phyloP scores from a whole-genome alignment of 2,888 invertebrate genomes.

The Scaptomyza caliginosa region DNA sequence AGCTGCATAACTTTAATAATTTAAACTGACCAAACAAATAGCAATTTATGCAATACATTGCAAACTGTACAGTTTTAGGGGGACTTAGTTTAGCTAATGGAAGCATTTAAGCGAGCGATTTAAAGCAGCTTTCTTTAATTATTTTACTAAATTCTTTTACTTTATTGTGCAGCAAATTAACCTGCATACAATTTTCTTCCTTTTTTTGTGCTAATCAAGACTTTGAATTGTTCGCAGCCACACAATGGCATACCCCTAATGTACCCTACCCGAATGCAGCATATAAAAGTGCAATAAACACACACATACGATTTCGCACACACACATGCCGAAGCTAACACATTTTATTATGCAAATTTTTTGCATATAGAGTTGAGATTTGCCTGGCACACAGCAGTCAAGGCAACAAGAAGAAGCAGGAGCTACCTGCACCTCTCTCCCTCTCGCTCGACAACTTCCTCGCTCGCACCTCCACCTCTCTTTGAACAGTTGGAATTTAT shows the following conservation, averaged over 20 bases:
- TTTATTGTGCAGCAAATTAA: no score
- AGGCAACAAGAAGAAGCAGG: neutral
- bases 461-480: slow-evolving; percentile 5
- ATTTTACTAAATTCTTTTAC: no score
- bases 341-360: slow-evolving; percentile 55
- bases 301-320: neutral
- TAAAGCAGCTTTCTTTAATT: no score
- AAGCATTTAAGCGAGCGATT: no score
- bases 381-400: slow-evolving; percentile 5
- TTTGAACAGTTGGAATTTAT: slow-evolving; percentile 49
- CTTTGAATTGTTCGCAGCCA: neutral
- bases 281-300: slow-evolving; percentile 23
- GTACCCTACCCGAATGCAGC: slow-evolving; percentile 1
- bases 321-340: neutral
- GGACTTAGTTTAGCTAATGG: neutral
- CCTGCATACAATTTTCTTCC: no score
- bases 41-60: slow-evolving; percentile 1
- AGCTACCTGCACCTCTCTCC: slow-evolving; percentile 18
- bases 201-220: slow-evolving; percentile 20
- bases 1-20: neutral
- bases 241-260: neutral
- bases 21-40: neutral
- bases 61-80: slow-evolving; percentile 28
- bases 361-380: slow-evolving; percentile 17
- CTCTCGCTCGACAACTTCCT: neutral